Conservation (phyloP, 2,888 invertebrate genomes). For the Leptinotarsa haldemani region DNA sequence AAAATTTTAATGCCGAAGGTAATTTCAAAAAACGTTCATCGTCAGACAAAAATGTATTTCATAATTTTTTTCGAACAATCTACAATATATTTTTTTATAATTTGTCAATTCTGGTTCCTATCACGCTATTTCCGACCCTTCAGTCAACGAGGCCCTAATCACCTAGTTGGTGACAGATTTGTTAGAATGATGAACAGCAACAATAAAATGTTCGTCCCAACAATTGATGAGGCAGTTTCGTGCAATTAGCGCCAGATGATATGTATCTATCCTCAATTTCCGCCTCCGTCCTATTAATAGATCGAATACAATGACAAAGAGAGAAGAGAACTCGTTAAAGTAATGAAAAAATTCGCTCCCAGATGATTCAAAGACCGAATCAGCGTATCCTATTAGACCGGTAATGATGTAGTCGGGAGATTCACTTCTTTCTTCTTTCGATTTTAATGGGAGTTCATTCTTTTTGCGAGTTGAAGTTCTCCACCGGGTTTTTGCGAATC, state of each 20-base stretch:
- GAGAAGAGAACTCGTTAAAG: conserved; percentile 56
- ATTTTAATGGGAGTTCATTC: conserved; percentile 42
- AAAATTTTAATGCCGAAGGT: too few relatives aligned
- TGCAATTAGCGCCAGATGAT: conserved; percentile 18
- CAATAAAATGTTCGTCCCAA: conserved; percentile 16
- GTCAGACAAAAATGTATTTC: too few relatives aligned
- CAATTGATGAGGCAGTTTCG: conserved; percentile 35
- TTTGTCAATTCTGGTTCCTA: background rate
- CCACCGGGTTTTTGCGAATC: conserved; percentile 36
- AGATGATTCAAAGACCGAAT: conserved; percentile 56
- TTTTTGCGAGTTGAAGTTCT: conserved; percentile 45
- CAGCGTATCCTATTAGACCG: conserved; percentile 57
- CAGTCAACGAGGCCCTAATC: background rate
- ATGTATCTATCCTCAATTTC: background rate
- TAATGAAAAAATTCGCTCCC: conserved; percentile 61
- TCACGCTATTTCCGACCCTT: background rate
- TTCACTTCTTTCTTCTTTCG: conserved; percentile 39
- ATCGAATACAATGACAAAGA: background rate
- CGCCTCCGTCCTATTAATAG: background rate
- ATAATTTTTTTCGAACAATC: background rate
- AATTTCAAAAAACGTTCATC: too few relatives aligned
- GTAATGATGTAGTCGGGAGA: conserved; percentile 55
- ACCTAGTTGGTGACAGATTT: background rate
- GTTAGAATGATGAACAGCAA: conserved; percentile 17
- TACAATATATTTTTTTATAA: background rate